phyloP scores from a whole-genome alignment of 2,113 vertebrate genomes.

The Micronycteris hirsuta region DNA sequence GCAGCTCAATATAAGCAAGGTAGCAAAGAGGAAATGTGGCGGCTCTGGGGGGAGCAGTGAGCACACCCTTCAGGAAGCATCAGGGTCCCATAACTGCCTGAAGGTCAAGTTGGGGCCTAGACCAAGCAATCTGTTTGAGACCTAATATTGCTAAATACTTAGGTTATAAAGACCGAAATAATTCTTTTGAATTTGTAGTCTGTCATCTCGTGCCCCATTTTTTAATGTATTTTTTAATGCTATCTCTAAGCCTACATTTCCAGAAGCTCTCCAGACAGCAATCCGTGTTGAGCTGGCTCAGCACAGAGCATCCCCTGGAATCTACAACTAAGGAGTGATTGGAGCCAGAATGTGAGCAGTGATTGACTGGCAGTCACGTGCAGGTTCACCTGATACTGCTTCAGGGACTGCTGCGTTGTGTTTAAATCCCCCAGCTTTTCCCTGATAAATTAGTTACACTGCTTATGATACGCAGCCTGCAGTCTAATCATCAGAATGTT shows the following conservation, averaged over 20 bases:
- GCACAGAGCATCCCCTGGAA: not conserved
- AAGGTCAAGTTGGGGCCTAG: not conserved
- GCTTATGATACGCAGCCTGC: constrained; percentile 69
- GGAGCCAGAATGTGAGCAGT: not conserved
- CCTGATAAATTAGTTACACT: constrained; percentile 66
- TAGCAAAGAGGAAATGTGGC: not conserved
- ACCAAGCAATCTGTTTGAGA: not conserved
- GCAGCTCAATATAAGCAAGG: not conserved
- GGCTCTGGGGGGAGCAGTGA: not conserved
- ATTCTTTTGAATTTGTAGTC: not conserved
- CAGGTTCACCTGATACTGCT: not conserved
- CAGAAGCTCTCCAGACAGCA: constrained; percentile 19
- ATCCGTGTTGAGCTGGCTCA: not conserved
- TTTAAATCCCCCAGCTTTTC: constrained; percentile 71
- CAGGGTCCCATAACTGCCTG: not conserved
- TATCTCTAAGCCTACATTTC: not conserved
- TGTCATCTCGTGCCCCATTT: not conserved
- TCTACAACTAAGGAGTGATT: not conserved
- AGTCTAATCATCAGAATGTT: constrained; percentile 68
- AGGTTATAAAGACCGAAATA: not conserved
- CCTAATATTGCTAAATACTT: not conserved
- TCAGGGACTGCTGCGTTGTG: constrained; percentile 55
- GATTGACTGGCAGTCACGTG: not conserved
- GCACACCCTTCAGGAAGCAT: not conserved
- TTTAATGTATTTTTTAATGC: not conserved